Evolutionary conservation across 2,113 vertebrate species (phyloP), one percentile per base, ranked within the genome.

Genomic region (Pampusana beccarii): DNA sequence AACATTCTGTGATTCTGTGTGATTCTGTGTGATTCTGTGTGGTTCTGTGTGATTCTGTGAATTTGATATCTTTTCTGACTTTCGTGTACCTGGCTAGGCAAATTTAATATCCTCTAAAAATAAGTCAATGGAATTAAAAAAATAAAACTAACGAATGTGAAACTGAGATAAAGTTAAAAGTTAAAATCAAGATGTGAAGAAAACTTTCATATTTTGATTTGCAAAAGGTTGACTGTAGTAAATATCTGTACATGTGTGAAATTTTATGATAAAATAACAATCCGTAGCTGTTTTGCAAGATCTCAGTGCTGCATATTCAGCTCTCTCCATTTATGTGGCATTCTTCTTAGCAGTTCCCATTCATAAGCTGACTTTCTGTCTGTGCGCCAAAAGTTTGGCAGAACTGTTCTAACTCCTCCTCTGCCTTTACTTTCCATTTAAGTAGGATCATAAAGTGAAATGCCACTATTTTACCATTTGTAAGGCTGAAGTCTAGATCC

Each of bases 171-270:
- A 57, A 73, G 17, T 44, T 61, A 50, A 17, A 57, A 73, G 17
- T 44, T 61, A 50, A 80, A 84, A 66, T 74, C 29, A 48, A 38
- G 16, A 9, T 42, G 34, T 7, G 11, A 69, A 61, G 25, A 34
- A 48, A 65, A 42, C 4, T 64, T 28, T 18, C 6, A 3, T 60
- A 10, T 8, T 17, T 54, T 7, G 15, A 24, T 42, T 72, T 40
- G 19, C 25, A 19, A n/a, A 13, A 70, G 33, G 11, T 33, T 46
- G 24, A 29, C 53, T 56, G 28, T 25, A n/a, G 13, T 26, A 60
- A 5, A 10, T 48, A 23, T 0, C 0, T 57, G 8, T 69, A 13
- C 7, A 0, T 77, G 2, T 3, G 4, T 42, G 11, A 42, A 21
- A 31, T 70, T 80, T 83, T 65, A 21, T n/a, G 61, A 42, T 54